Conservation (phyloP, 2,113 vertebrate species). For the Passer montanus region DNA sequence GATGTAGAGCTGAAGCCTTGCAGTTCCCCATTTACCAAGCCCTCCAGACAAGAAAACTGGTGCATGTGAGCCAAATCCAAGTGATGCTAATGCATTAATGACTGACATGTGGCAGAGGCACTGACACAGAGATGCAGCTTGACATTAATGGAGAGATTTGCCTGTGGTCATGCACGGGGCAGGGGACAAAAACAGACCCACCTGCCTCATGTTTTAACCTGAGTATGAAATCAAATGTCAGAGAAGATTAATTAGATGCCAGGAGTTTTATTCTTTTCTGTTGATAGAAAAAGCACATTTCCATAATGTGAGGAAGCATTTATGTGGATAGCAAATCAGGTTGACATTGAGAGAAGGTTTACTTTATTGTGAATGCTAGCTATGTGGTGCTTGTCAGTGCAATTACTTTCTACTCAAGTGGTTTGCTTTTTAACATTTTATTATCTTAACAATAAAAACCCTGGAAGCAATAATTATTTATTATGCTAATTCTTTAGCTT, state of each 20-base stretch:
- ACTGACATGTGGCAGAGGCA: slow-evolving; percentile 81
- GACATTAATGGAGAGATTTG: slow-evolving; percentile 97
- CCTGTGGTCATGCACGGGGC: slow-evolving; percentile 81
- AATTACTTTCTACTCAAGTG: slow-evolving; percentile 83
- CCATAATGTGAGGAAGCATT: slow-evolving; percentile 80
- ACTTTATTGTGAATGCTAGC: slow-evolving; percentile 74
- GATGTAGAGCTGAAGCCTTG: slow-evolving; percentile 28
- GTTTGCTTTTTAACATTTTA: slow-evolving; percentile 83
- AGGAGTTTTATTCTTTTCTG: slow-evolving; percentile 75
- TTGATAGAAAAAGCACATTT: slow-evolving; percentile 79
- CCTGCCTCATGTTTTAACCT: slow-evolving; percentile 78
- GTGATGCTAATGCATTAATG: slow-evolving; percentile 87
- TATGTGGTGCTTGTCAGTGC: slow-evolving; percentile 77
- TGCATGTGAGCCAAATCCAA: slow-evolving; percentile 76
- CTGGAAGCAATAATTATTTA: slow-evolving; percentile 94
- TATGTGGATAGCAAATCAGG: slow-evolving; percentile 73
- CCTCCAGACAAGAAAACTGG: slow-evolving; percentile 73
- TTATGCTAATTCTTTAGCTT: slow-evolving; percentile 82
- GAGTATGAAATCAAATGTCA: slow-evolving; percentile 85
- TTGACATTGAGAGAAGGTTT: slow-evolving; percentile 77
- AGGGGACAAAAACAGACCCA: neutral
- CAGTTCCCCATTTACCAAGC: slow-evolving; percentile 55
- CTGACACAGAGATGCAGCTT: slow-evolving; percentile 81
- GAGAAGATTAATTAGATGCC: slow-evolving; percentile 88
- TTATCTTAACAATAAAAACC: slow-evolving; percentile 86